phyloP scores from a whole-genome alignment of 92 coral and sea anemone species.

The Pocillopora grandis region DNA sequence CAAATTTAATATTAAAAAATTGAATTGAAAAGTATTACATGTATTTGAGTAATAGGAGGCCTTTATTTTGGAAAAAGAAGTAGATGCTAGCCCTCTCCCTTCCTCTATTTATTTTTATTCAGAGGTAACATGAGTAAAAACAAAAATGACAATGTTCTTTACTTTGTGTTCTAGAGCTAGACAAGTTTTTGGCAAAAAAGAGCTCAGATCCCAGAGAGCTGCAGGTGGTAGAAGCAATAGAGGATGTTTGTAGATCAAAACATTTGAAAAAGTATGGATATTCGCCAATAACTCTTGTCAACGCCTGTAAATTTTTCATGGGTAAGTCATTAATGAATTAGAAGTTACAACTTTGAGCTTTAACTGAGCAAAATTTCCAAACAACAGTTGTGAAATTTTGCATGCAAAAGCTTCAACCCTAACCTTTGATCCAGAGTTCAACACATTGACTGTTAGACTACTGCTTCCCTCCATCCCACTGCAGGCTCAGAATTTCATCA shows the following conservation, averaged over 20 bases:
- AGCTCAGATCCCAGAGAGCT: slow-evolving; percentile 92
- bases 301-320: slow-evolving; percentile 84
- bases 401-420: too few relatives aligned
- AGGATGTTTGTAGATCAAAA: slow-evolving; percentile 82
- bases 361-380: too few relatives aligned
- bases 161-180: slow-evolving; percentile 57
- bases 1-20: too few relatives aligned
- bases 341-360: not conserved
- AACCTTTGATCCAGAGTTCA: too few relatives aligned
- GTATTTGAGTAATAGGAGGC: too few relatives aligned
- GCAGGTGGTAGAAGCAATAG: slow-evolving; percentile 92
- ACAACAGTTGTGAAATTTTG: too few relatives aligned
- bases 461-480: too few relatives aligned
- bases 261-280: slow-evolving; percentile 74
- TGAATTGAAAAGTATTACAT: too few relatives aligned
- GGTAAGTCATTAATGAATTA: slow-evolving; percentile 59
- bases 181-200: slow-evolving; percentile 79
- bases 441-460: too few relatives aligned
- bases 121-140: not conserved
- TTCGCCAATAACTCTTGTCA: slow-evolving; percentile 90
- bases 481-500: too few relatives aligned
- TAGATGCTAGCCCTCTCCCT: not conserved
- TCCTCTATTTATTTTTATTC: not conserved
- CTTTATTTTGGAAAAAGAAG: too few relatives aligned
- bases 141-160: not conserved